Base-by-base conservation (phyloP, 2,888 invertebrate species). In the Hydrotaea diabolus region DNA sequence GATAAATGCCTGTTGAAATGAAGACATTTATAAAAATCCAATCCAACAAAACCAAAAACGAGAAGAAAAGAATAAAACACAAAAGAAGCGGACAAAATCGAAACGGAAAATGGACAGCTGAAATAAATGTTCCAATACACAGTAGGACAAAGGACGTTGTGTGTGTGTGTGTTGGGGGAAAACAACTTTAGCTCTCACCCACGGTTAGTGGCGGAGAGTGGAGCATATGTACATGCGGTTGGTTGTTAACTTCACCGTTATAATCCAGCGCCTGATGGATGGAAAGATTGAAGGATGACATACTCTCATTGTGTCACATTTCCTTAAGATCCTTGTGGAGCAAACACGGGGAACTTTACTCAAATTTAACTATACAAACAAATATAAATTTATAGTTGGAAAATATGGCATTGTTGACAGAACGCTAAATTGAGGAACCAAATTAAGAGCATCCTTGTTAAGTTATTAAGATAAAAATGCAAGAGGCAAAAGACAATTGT, bases 1-100 rank as follows among this genome's bases (percentile, higher is more conserved):
- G 87, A 87, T 88, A 86, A 86, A 88, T 87, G 87, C 80, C 73
- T 82, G 86, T 84, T 87, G 86, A 87, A 88, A 87, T 87, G 86
- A 87, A 87, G 87, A 87, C 87, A 88, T 87, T 85, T 86, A 85
- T 86, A 87, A 87, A 86, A 87, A 83, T 87, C 77, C 86, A 81
- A 82, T 77, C 19, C 66, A 66, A 43, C 66, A 43, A 66, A 11
- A 21, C 62, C 59, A 31, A 55, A 78, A 49, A 62, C 26, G 8
- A 62, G 3, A 64, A 19, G 73, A 72, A 78, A 79, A 17, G 21
- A 13, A 21, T 23, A 43, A 62, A 46, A 57, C 19, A 69, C n/a
- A 69, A 53, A 39, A 43, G 66, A 19, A 66, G 66, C 43, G 43
- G 19, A 36, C 19, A 66, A 31, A 4, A 66, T 66, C 66, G 43